These are phyloP conservation scores for Eurois occulta DNA, from an alignment of 2,888 invertebrate genomes.

Conservation along the genomic window DNA sequence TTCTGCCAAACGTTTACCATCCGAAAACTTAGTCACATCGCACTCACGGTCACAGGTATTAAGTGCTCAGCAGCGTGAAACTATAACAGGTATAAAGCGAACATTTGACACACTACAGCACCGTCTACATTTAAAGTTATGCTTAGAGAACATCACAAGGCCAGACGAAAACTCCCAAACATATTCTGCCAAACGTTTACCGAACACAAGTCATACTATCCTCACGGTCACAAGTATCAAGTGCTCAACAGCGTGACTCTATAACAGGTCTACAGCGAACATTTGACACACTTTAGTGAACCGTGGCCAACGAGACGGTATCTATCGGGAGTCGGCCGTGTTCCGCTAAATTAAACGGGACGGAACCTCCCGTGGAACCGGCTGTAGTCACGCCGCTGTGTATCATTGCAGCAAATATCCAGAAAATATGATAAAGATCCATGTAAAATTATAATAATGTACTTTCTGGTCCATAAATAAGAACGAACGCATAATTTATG, in stretches of 20 bases:
- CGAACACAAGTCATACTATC: neutral
- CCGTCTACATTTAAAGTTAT: slow-evolving; percentile 17
- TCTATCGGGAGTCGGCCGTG: slow-evolving; percentile 65
- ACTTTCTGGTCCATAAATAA: too few species aligned
- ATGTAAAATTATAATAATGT: too few species aligned
- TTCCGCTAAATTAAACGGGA: slow-evolving; percentile 75
- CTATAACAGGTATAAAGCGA: slow-evolving; percentile 28
- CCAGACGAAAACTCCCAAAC: neutral
- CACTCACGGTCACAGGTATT: slow-evolving; percentile 5
- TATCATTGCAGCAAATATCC: neutral
- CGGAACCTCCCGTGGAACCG: slow-evolving; percentile 53
- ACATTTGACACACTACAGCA: slow-evolving; percentile 66
- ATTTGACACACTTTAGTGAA: slow-evolving; percentile 67
- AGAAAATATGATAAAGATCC: too few species aligned
- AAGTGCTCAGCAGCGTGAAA: slow-evolving; percentile 21
- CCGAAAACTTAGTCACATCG: slow-evolving; percentile 11
- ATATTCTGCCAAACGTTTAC: slow-evolving; percentile 5
- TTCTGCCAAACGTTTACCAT: slow-evolving; percentile 8
- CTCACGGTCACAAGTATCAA: slow-evolving; percentile 8
- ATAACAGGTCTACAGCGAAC: slow-evolving; percentile 31
- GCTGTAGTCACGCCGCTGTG: slow-evolving; percentile 56
- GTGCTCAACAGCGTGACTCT: slow-evolving; percentile 24
- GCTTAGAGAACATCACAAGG: neutral
- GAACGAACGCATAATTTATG: too few species aligned
- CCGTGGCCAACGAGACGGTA: slow-evolving; percentile 52